A percentile compares a stretch with the other conserved stretches of the same genome.
These are phyloP conservation scores for Sylvia borin DNA, from an alignment of 2,797 vertebrate species.

Conservation along the genomic window DNA sequence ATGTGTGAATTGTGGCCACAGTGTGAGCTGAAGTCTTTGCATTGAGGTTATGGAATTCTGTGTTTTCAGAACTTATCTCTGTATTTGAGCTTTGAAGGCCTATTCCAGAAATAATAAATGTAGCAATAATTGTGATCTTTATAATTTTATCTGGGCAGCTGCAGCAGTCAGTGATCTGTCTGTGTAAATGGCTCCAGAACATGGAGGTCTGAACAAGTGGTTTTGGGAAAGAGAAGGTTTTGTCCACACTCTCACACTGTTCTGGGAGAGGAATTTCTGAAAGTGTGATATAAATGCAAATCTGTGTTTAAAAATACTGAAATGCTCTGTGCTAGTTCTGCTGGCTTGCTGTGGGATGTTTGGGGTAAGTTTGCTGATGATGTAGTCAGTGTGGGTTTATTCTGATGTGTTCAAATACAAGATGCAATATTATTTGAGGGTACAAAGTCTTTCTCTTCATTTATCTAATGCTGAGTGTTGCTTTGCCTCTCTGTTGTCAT, in stretches of 20 bases:
- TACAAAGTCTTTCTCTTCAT: background rate
- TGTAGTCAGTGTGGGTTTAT: background rate
- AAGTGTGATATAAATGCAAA: constrained; percentile 3
- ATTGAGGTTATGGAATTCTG: background rate
- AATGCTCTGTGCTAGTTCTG: background rate
- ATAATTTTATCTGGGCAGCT: background rate
- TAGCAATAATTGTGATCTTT: background rate
- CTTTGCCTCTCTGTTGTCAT: background rate
- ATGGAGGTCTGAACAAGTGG: background rate
- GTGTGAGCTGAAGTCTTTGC: background rate
- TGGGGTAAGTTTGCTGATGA: background rate
- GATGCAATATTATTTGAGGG: background rate
- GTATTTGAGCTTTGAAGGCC: background rate
- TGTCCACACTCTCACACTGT: background rate
- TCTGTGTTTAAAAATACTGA: background rate
- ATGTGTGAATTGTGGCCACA: background rate
- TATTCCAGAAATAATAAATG: background rate
- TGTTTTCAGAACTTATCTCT: background rate
- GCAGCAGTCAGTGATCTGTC: background rate
- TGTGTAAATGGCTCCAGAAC: background rate
- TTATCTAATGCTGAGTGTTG: background rate
- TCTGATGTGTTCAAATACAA: background rate
- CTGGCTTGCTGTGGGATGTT: background rate
- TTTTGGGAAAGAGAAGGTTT: background rate
- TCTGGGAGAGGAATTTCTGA: constrained; percentile 3